Evolutionary conservation across 2,888 invertebrate species (phyloP).

Genomic region (Esperia sulphurella): DNA sequence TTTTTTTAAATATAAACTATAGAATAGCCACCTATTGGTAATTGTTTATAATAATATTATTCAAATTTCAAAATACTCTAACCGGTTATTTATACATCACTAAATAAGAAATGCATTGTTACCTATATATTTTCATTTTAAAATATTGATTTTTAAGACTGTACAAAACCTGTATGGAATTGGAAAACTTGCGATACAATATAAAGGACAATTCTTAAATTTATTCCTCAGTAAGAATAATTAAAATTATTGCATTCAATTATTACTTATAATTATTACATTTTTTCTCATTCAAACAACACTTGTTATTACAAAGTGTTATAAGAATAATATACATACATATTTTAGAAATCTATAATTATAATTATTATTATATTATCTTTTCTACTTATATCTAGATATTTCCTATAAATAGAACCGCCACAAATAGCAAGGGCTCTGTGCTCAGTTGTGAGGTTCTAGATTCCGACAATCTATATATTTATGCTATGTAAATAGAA

Average conservation of each 20-base stretch:
- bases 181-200: slow-evolving; percentile 21
- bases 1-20: slow-evolving; percentile 36
- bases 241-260: slow-evolving; percentile 4
- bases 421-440: slow-evolving; percentile 65
- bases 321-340: slow-evolving; percentile 25
- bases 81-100: slow-evolving; percentile 28
- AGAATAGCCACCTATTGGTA: slow-evolving; percentile 55
- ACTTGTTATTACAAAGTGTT: slow-evolving; percentile 25
- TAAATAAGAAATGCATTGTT: slow-evolving; percentile 36
- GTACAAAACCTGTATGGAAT: slow-evolving; percentile 32
- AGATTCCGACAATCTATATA: slow-evolving; percentile 29
- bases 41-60: slow-evolving; percentile 35
- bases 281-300: slow-evolving; percentile 7
- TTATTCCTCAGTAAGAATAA: slow-evolving; percentile 5
- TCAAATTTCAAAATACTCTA: slow-evolving; percentile 47
- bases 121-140: slow-evolving; percentile 11
- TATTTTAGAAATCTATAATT: slow-evolving; percentile 16
- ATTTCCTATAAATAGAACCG: slow-evolving; percentile 38
- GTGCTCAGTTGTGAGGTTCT: slow-evolving; percentile 50
- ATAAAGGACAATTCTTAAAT: slow-evolving; percentile 12
- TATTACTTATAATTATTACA: slow-evolving; percentile 1
- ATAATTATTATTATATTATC: too few relatives aligned
- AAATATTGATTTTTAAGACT: slow-evolving; percentile 15
- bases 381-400: slow-evolving; percentile 9
- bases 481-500: slow-evolving; percentile 12